Evolutionary conservation across 2,113 vertebrate species (phyloP).

Genomic region (Scalopus aquaticus): DNA sequence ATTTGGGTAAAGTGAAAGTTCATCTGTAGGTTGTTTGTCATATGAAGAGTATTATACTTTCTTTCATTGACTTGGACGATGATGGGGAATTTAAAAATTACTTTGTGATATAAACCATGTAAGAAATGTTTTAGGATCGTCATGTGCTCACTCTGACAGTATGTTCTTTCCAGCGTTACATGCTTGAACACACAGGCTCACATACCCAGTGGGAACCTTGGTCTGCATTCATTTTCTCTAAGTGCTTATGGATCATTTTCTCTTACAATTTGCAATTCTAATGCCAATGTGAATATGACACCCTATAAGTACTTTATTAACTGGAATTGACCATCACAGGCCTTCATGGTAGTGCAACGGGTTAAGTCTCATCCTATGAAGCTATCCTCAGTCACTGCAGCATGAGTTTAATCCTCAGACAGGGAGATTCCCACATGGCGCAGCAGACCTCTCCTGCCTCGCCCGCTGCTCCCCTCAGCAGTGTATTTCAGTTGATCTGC

Average conservation of each 20-base stretch:
- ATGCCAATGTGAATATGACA: neutral
- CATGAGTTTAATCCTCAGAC: too few relatives aligned
- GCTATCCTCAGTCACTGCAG: too few relatives aligned
- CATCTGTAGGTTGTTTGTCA: constrained; percentile 49
- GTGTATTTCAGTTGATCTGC: too few relatives aligned
- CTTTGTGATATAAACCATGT: neutral
- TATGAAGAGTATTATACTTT: constrained; percentile 52
- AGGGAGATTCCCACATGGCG: too few relatives aligned
- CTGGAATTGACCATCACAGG: too few relatives aligned
- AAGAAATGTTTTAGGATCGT: neutral
- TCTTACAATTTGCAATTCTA: neutral
- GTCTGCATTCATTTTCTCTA: neutral
- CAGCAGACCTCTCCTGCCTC: too few relatives aligned
- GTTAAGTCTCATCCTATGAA: too few relatives aligned
- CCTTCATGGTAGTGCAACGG: too few relatives aligned
- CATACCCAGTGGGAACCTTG: too few relatives aligned
- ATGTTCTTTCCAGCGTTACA: neutral
- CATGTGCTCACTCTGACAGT: neutral
- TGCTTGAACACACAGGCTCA: neutral
- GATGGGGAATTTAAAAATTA: constrained; percentile 25
- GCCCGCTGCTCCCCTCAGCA: too few relatives aligned
- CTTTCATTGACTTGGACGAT: neutral
- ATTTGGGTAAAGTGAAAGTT: constrained; percentile 47
- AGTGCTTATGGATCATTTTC: neutral
- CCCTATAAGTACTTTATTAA: neutral